phyloP scores from a whole-genome alignment of 2,797 vertebrate genomes.

The Arctocebus calabarensis region DNA sequence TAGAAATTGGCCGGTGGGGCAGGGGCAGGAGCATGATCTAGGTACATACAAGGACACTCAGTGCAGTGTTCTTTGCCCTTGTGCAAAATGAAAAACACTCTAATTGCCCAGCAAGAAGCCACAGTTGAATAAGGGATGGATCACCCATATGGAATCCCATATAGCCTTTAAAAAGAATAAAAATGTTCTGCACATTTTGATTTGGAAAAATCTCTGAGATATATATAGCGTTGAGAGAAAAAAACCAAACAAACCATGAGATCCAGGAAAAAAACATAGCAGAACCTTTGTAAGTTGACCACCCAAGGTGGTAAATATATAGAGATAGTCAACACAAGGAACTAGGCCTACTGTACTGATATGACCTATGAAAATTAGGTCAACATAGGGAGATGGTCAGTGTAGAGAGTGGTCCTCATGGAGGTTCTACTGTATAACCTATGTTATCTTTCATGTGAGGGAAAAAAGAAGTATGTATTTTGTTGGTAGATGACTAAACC shows the following conservation, averaged over 20 bases:
- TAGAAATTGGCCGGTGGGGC: not conserved
- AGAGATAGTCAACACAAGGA: too few species aligned
- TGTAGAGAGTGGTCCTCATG: too few species aligned
- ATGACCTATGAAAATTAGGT: too few species aligned
- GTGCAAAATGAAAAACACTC: not conserved
- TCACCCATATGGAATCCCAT: not conserved
- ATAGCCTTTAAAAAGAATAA: not conserved
- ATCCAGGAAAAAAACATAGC: not conserved
- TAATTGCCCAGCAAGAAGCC: not conserved
- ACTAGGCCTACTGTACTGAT: too few species aligned
- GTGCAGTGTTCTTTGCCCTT: not conserved
- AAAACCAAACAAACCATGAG: not conserved
- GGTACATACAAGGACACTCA: not conserved
- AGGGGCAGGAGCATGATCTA: not conserved
- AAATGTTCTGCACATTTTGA: not conserved
- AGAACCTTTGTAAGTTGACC: too few species aligned
- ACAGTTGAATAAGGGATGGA: not conserved
- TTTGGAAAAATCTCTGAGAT: slow-evolving; percentile 19
- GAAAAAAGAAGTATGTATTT: not conserved
- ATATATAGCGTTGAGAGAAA: not conserved
- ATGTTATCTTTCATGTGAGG: not conserved
- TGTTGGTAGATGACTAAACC: not conserved
- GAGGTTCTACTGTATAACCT: not conserved
- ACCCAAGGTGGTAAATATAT: too few species aligned
- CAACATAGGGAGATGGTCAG: too few species aligned